Base-by-base conservation (phyloP, 35 echinoderm and acorn worm species). In the Heliocidaris tuberculata region DNA sequence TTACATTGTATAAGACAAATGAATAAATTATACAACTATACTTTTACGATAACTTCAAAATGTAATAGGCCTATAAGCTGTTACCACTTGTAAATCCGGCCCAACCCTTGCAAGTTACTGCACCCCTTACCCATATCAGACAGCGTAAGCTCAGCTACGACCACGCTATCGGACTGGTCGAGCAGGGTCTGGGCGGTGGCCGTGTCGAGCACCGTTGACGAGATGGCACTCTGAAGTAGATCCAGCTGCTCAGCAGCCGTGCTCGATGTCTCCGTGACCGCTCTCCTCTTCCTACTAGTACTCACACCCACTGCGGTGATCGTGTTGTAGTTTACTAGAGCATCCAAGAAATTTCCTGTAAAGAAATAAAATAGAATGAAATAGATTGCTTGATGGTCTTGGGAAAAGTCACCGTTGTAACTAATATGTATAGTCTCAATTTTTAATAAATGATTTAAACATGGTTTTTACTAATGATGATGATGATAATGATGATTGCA, bases 311-410 rank as follows among this genome's bases (percentile, higher is more conserved):
- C 31, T 29, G 29, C 2, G 4, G 47, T 32, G 10, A 97, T 85
- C 47, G 92, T 94, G 71, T 97, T 97, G 30, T 49, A 92, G 93
- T 95, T 97, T 11, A 95, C 95, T 2, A 97, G 61, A 49, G 96
- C 96, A 15, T 35, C 88, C 6, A 94, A 3, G 86, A 47, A 97
- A 54, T 95, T 95, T 49, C 91, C 96, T 95, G 95, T 49, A 27
- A 8, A 78, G 65, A 78, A 19, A 78, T 19, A 27, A n/a, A 42
- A 78, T 19, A 24, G 0, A 56, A 15, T 7, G 13, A 12, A 24
- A 70, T 70, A 6, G 24, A 21, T 27, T 70, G 60, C 13, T 19
- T 70, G 60, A 70, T 78, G 27, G 27, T n/a, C 4, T 78, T 24
- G 27, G 7, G 1, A 56, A 27, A 78, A n/a, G 27, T 27, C 65